These are phyloP conservation scores for Eupithecia subfuscata DNA, from an alignment of 2,888 invertebrate species.

Conservation along the genomic window DNA sequence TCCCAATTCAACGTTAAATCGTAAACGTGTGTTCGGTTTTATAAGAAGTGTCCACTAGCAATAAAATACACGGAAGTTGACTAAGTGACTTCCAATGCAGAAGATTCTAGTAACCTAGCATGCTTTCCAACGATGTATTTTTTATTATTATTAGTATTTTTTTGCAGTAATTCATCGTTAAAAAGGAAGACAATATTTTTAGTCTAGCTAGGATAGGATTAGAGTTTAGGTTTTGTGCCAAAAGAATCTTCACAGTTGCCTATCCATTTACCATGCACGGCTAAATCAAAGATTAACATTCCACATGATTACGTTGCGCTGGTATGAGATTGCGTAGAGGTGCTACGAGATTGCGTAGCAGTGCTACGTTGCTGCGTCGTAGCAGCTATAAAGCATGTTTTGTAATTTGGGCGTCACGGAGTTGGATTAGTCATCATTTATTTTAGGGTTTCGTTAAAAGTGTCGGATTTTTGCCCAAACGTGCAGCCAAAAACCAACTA, in stretches of 20 bases:
- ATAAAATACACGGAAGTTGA: no score
- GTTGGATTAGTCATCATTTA: slow-evolving; percentile 4
- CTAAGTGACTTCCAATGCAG: background rate
- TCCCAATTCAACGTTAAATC: background rate
- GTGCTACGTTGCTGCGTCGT: slow-evolving; percentile 19
- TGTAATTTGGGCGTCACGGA: background rate
- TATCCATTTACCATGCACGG: background rate
- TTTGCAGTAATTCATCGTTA: background rate
- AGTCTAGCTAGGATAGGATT: background rate
- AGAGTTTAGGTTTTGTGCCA: background rate
- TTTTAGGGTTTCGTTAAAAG: background rate
- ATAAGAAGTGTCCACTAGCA: background rate
- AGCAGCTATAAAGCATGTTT: background rate
- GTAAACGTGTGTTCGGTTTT: background rate
- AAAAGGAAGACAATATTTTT: background rate
- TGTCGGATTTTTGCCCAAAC: background rate
- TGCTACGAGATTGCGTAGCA: background rate
- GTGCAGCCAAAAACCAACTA: slow-evolving; percentile 1
- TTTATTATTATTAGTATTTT: background rate
- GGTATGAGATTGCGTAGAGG: slow-evolving; percentile 1
- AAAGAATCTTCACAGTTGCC: background rate
- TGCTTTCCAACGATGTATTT: background rate
- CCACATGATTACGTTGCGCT: background rate
- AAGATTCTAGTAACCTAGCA: background rate
- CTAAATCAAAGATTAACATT: background rate